Conservation (phyloP, 2,113 vertebrate species). For the Mohoua ochrocephala region DNA sequence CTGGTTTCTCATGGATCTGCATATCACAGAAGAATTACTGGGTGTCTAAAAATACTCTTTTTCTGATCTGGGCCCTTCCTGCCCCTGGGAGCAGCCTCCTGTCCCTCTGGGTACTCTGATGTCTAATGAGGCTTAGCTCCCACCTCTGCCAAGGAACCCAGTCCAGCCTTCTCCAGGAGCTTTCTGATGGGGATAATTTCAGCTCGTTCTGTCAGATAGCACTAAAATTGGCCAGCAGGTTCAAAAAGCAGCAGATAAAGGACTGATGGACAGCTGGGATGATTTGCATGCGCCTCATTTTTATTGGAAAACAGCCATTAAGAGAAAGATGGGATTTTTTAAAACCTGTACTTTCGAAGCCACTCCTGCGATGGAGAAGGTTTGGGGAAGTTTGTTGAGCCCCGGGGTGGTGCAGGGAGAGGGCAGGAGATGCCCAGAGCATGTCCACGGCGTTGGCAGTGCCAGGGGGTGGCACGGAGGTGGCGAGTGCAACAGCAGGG, state of each 20-base stretch:
- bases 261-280: background rate
- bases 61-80: background rate
- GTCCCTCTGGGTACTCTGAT: constrained; percentile 2
- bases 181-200: background rate
- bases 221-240: background rate
- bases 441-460: too few species aligned
- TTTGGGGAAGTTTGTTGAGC: background rate
- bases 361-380: background rate
- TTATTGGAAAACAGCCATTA: background rate
- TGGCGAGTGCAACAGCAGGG: too few species aligned
- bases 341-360: background rate
- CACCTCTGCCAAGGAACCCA: background rate
- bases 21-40: background rate
- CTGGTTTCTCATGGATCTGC: background rate
- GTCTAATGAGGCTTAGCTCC: constrained; percentile 37
- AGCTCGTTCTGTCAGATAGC: background rate
- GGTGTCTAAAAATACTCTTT: background rate
- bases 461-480: too few species aligned
- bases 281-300: background rate
- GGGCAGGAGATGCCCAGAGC: background rate
- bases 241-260: background rate
- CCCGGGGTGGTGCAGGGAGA: background rate
- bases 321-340: background rate
- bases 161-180: background rate
- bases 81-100: background rate